These are phyloP conservation scores for Agrotis ipsilon DNA, from an alignment of 2,888 invertebrate genomes.

Conservation along the genomic window DNA sequence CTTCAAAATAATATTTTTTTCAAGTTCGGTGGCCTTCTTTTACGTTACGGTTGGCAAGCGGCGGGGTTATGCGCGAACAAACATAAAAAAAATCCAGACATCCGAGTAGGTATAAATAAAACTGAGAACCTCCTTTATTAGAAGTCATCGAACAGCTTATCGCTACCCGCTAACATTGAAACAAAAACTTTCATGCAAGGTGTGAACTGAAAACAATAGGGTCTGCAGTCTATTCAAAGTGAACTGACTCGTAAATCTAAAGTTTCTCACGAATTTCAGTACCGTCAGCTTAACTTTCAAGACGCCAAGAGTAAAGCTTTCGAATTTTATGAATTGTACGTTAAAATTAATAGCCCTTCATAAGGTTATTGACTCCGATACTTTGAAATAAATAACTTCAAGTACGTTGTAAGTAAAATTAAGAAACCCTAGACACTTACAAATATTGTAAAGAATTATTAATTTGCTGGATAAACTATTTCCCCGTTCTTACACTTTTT, in stretches of 20 bases:
- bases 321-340: constrained; percentile 24
- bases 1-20: too few species aligned
- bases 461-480: too few species aligned
- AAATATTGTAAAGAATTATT: too few species aligned
- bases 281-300: constrained; percentile 9
- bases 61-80: too few species aligned
- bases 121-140: too few species aligned
- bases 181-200: constrained; percentile 1
- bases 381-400: not conserved
- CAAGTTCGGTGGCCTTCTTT: too few species aligned
- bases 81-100: too few species aligned
- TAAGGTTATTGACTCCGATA: constrained; percentile 19
- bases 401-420: too few species aligned
- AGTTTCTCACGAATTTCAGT: constrained; percentile 26
- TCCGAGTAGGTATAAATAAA: too few species aligned
- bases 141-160: not conserved
- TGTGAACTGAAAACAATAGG: constrained; percentile 36
- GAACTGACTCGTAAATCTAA: constrained; percentile 31
- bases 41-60: too few species aligned
- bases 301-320: constrained; percentile 14
- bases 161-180: constrained; percentile 1
- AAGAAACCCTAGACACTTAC: too few species aligned
- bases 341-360: constrained; percentile 13
- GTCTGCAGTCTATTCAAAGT: constrained; percentile 26
- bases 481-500: too few species aligned